phyloP scores from a whole-genome alignment of 1,140 invertebrate species.

The Drosophila virilis region DNA sequence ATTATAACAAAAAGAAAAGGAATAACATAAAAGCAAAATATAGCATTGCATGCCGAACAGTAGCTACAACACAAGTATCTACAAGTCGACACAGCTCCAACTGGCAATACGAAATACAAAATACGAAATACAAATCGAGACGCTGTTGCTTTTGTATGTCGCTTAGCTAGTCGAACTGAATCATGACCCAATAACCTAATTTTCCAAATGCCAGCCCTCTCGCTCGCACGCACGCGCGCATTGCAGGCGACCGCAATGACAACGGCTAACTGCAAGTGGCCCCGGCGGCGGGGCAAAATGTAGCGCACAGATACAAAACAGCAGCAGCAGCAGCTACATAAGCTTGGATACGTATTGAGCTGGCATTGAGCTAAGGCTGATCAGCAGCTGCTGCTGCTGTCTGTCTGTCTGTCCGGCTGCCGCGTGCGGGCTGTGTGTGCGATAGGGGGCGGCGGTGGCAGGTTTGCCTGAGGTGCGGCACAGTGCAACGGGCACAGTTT shows the following conservation, averaged over 20 bases:
- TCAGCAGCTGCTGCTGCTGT: slow-evolving; percentile 22
- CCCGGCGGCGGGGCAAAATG: slow-evolving; percentile 59
- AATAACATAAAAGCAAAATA: slow-evolving; percentile 12
- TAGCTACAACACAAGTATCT: slow-evolving; percentile 76
- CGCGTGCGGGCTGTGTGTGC: no score
- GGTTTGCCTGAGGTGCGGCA: slow-evolving; percentile 9
- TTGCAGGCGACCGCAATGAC: slow-evolving; percentile 63
- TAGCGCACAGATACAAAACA: slow-evolving; percentile 67
- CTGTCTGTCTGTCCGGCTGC: no score
- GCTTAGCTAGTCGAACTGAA: slow-evolving; percentile 74
- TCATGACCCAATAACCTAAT: slow-evolving; percentile 82
- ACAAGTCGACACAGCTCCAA: slow-evolving; percentile 60
- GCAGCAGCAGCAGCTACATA: slow-evolving; percentile 25
- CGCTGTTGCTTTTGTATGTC: slow-evolving; percentile 60
- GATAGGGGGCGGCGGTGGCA: slow-evolving; percentile 15
- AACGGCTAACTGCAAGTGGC: slow-evolving; percentile 56
- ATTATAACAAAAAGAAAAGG: slow-evolving; percentile 5
- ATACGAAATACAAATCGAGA: slow-evolving; percentile 75
- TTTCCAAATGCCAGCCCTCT: slow-evolving; percentile 55
- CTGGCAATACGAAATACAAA: slow-evolving; percentile 32
- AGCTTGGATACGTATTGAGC: slow-evolving; percentile 62
- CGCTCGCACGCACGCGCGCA: slow-evolving; percentile 43
- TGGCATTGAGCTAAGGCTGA: slow-evolving; percentile 60
- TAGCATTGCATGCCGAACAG: slow-evolving; percentile 58
- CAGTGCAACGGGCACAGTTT: slow-evolving; percentile 9